A percentile compares a stretch with the other conserved stretches of the same genome.
Conservation (phyloP, 2,797 vertebrate genomes). For the Hoplostethus atlanticus region DNA sequence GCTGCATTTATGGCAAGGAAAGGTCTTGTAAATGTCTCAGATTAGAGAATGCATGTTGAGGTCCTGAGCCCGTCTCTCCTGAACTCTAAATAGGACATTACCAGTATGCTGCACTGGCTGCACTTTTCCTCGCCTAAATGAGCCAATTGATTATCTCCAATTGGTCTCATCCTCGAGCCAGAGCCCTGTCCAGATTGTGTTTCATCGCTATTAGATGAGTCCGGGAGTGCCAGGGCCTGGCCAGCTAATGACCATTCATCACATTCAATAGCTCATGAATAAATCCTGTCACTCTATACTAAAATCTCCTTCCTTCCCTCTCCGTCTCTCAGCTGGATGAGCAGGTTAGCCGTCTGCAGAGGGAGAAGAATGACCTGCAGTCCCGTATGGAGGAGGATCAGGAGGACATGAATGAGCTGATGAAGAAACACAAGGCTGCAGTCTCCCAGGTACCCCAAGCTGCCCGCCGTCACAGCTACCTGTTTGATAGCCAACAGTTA, state of each 20-base stretch:
- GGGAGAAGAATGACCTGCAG: conserved; percentile 97
- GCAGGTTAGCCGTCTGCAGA: conserved; percentile 95
- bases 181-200: conserved; percentile 71
- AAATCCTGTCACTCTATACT: conserved; percentile 64
- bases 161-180: conserved; percentile 77
- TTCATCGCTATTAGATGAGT: conserved; percentile 74
- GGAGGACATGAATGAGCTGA: conserved; percentile 98
- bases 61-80: conserved; percentile 30
- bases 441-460: conserved; percentile 90
- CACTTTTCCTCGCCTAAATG: conserved; percentile 74
- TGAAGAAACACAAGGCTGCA: conserved; percentile 98
- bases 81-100: conserved; percentile 75
- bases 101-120: conserved; percentile 69
- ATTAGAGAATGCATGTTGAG: conserved; percentile 71
- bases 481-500: conserved; percentile 11
- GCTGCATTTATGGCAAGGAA: conserved; percentile 77
- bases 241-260: conserved; percentile 79
- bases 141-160: conserved; percentile 83
- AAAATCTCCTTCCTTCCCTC: conserved; percentile 45
- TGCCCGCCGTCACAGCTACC: background rate
- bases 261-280: conserved; percentile 78
- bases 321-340: conserved; percentile 91
- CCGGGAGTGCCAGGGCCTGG: conserved; percentile 59
- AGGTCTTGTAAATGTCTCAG: conserved; percentile 75
- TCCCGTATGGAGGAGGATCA: conserved; percentile 97